Base-by-base conservation (phyloP, 64 coral and sea anemone species). In the Dendronephthya gigantea region DNA sequence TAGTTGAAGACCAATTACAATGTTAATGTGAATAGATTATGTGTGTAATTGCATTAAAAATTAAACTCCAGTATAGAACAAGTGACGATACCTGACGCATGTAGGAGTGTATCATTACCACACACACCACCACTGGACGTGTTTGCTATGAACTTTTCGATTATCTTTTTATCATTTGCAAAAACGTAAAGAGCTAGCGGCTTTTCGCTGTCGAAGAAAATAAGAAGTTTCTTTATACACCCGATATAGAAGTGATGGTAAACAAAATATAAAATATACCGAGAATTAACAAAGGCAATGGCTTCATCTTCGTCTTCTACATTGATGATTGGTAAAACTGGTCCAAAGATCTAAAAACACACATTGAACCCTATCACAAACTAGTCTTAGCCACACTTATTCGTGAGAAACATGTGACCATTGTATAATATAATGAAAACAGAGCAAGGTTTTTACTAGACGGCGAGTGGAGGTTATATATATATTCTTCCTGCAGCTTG, bases 171-270 rank as follows among this genome's bases (percentile, higher is more conserved):
- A 50, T 93, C 76, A 72, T 85, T 98, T n/a, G 94, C 88, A 50
- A 98, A 98, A 37, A 93, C 84, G 74, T 98, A 98, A 41, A 98
- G 49, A 0, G 94, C 94, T 15, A 98, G 83, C 0, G 94, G 94
- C 72, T 91, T 98, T 16, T 98, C 94, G 51, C 94, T 98, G 79
- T 85, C 86, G 49, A 17, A 41, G 58, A 39, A 36, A 4, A 12
- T 86, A 45, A n/a, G n/a, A n/a, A n/a, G n/a, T n/a, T n/a, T n/a
- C n/a, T n/a, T n/a, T n/a, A n/a, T n/a, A n/a, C n/a, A n/a, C n/a
- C 4, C 41, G 11, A 11, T 45, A 45, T 45, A 4, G 11, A 45
- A 45, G 11, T 4, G 11, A 45, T 6, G 41, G 11, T 45, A 11
- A 45, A 45, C 11, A 45, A 45, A 45, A 45, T 6, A 45, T 45